Percentiles rank a stretch among this genome's conserved stretches.
phyloP scores from a whole-genome alignment of 2,888 invertebrate genomes.

The Amphiduros pacificus region DNA sequence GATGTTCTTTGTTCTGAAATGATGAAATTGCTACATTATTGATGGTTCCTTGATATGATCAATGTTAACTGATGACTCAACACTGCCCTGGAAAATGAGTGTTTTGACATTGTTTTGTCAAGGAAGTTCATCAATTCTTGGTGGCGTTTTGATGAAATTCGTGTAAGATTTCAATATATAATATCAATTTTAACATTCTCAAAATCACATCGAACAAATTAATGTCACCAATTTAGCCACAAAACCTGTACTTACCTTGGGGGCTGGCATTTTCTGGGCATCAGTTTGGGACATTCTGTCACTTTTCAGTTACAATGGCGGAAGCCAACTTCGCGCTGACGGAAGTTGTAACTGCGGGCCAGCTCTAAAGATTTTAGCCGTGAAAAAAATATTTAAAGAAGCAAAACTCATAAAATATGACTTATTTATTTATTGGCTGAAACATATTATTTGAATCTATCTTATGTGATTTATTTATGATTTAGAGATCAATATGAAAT shows the following conservation, averaged over 20 bases:
- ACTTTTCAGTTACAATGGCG: conserved; percentile 14
- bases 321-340: conserved; percentile 2
- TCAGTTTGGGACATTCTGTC: conserved; percentile 19
- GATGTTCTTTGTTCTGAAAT: too few relatives aligned
- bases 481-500: neutral
- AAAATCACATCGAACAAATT: too few relatives aligned
- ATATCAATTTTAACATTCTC: too few relatives aligned
- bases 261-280: conserved; percentile 23
- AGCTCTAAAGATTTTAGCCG: neutral
- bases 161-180: too few relatives aligned
- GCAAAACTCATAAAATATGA: neutral
- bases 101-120: too few relatives aligned
- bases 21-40: too few relatives aligned
- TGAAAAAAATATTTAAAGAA: neutral
- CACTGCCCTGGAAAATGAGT: too few relatives aligned
- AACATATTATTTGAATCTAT: neutral
- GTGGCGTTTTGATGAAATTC: too few relatives aligned
- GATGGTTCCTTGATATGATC: too few relatives aligned
- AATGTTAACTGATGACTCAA: too few relatives aligned
- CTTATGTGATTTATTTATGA: neutral
- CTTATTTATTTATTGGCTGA: neutral
- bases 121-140: too few relatives aligned
- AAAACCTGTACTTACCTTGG: conserved; percentile 12
- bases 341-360: conserved; percentile 9
- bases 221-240: too few relatives aligned